Conservation (phyloP, 2,797 vertebrate genomes). For the Microcaecilia unicolor region DNA sequence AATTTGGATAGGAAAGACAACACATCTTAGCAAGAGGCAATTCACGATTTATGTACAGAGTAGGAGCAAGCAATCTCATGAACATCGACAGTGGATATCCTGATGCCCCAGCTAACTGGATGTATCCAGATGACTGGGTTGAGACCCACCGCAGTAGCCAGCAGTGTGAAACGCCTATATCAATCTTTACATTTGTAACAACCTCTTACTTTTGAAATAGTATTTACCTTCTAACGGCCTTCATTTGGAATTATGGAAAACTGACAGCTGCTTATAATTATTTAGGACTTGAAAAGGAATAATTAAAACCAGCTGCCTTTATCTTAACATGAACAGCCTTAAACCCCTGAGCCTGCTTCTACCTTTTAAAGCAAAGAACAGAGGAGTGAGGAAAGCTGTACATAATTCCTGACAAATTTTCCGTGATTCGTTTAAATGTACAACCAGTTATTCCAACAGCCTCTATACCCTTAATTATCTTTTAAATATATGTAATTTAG, state of each 20-base stretch:
- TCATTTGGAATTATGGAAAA: conserved; percentile 60
- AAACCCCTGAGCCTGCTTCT: conserved; percentile 46
- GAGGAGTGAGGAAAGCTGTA: conserved; percentile 52
- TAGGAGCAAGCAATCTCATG: no score
- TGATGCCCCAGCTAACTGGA: no score
- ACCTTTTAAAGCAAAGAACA: conserved; percentile 51
- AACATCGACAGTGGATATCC: no score
- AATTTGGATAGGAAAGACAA: no score
- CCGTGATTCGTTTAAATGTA: conserved; percentile 64
- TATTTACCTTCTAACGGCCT: conserved; percentile 51
- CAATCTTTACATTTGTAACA: conserved; percentile 14
- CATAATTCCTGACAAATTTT: conserved; percentile 56
- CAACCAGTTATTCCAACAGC: conserved; percentile 57
- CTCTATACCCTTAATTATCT: conserved; percentile 77
- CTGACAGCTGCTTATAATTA: conserved; percentile 68
- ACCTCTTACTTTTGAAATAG: conserved; percentile 26
- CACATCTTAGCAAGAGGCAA: no score
- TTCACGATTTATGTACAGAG: no score
- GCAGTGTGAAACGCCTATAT: neutral
- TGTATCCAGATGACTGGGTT: no score
- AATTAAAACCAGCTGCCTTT: conserved; percentile 69
- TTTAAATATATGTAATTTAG: conserved; percentile 79
- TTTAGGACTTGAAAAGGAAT: conserved; percentile 53
- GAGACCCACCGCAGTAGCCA: no score
- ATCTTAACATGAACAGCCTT: conserved; percentile 57